A percentile compares a stretch with the other conserved stretches of the same genome.
Evolutionary conservation across 2,113 vertebrate species (phyloP).

Genomic region (Urocitellus parryii): DNA sequence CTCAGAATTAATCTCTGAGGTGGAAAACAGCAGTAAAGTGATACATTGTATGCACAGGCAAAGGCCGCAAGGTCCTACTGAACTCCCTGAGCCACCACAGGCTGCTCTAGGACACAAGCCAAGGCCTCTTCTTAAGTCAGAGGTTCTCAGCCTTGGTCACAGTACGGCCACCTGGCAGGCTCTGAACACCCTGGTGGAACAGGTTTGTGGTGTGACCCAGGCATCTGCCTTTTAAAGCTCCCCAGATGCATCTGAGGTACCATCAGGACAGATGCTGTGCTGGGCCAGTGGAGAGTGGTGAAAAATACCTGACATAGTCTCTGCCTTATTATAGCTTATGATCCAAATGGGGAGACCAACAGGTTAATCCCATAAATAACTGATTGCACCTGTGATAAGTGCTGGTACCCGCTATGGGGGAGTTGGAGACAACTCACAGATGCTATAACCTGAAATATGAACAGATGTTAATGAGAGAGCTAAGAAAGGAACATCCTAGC

Average conservation of each 20-base stretch:
- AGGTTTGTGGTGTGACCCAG: not conserved
- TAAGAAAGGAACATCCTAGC: not conserved
- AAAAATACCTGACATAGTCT: not conserved
- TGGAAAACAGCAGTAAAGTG: not conserved
- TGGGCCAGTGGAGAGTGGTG: not conserved
- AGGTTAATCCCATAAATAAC: not conserved
- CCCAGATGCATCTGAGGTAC: not conserved
- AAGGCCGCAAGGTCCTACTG: not conserved
- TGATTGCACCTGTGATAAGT: not conserved
- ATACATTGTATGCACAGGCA: conserved; percentile 53
- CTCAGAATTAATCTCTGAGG: conserved; percentile 49
- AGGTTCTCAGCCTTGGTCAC: not conserved
- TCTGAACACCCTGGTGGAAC: not conserved
- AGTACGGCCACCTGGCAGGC: not conserved
- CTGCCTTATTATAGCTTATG: not conserved
- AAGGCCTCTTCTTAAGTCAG: not conserved
- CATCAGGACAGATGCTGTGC: not conserved
- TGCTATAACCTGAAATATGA: not conserved
- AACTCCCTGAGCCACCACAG: not conserved
- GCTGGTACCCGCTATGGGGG: not conserved
- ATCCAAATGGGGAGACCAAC: too few relatives aligned
- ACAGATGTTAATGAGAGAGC: not conserved
- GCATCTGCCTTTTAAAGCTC: not conserved
- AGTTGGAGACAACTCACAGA: not conserved
- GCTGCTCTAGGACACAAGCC: not conserved